Conservation (phyloP, 2,888 invertebrate species). For the Geotrupes spiniger region DNA sequence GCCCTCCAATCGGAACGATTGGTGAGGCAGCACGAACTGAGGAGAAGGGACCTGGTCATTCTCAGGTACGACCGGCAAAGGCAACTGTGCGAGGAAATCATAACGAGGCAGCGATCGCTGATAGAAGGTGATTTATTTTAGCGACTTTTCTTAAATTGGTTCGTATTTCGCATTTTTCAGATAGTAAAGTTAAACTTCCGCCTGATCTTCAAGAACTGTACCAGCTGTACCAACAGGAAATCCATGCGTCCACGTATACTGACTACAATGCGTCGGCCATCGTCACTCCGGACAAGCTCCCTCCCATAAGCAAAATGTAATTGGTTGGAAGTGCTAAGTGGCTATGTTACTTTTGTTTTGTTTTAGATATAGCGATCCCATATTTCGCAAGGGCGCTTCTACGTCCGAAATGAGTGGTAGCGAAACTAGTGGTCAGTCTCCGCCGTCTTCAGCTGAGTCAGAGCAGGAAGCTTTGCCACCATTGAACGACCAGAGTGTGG, state of each 20-base stretch:
- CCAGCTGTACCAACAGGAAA: slow-evolving; percentile 81
- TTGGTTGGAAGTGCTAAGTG: slow-evolving; percentile 17
- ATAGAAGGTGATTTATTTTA: slow-evolving; percentile 73
- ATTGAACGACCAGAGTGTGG: slow-evolving; percentile 40
- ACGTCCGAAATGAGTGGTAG: slow-evolving; percentile 37
- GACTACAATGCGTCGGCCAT: slow-evolving; percentile 54
- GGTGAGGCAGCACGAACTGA: slow-evolving; percentile 81
- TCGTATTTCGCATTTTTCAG: slow-evolving; percentile 45
- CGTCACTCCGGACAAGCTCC: slow-evolving; percentile 58
- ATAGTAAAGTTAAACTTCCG: slow-evolving; percentile 67
- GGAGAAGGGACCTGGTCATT: slow-evolving; percentile 79
- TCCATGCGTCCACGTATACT: slow-evolving; percentile 76
- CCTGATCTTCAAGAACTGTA: slow-evolving; percentile 78
- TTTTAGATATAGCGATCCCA: slow-evolving; percentile 44
- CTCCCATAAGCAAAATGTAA: slow-evolving; percentile 63
- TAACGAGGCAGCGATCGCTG: slow-evolving; percentile 79
- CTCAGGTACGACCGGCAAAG: slow-evolving; percentile 81
- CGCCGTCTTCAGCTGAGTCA: slow-evolving; percentile 47
- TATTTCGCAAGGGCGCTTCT: slow-evolving; percentile 39
- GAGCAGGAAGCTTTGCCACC: slow-evolving; percentile 39
- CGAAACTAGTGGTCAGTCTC: slow-evolving; percentile 37
- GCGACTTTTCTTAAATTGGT: not conserved
- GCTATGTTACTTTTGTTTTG: no score
- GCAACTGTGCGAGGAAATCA: slow-evolving; percentile 86
- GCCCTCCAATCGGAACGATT: slow-evolving; percentile 86